Evolutionary conservation across 2,113 vertebrate species (phyloP).

Genomic region (Thunnus maccoyii): DNA sequence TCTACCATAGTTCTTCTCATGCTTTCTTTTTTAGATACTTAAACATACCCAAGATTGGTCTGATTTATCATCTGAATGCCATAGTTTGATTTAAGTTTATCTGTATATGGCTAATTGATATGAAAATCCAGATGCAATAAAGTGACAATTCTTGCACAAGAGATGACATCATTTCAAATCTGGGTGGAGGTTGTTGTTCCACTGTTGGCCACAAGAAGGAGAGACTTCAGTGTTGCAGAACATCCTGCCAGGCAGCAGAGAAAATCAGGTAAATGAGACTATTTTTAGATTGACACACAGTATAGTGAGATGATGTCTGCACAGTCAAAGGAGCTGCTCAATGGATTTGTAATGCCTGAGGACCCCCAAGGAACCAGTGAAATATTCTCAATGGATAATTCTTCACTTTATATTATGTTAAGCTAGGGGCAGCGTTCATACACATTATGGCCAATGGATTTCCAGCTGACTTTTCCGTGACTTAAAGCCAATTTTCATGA

Average conservation of each 20-base stretch:
- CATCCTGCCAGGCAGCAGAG: slow-evolving; percentile 2
- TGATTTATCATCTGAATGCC: background rate
- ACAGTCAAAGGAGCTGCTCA: slow-evolving; percentile 38
- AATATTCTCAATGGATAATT: slow-evolving; percentile 1
- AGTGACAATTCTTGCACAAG: slow-evolving; percentile 20
- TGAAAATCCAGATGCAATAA: slow-evolving; percentile 39
- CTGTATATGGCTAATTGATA: background rate
- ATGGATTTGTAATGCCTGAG: slow-evolving; percentile 18
- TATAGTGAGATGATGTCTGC: slow-evolving; percentile 12
- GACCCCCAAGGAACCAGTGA: background rate
- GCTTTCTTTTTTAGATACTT: background rate
- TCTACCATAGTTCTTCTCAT: background rate
- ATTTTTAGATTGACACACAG: slow-evolving; percentile 57
- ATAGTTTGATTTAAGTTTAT: background rate
- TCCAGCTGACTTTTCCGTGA: too few species aligned
- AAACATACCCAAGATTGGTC: background rate
- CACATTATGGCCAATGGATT: too few species aligned
- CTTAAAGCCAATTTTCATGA: too few species aligned
- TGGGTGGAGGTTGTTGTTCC: slow-evolving; percentile 26
- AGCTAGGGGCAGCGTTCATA: background rate
- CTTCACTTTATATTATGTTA: slow-evolving; percentile 17
- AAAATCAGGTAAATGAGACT: slow-evolving; percentile 16
- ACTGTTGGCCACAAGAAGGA: slow-evolving; percentile 38
- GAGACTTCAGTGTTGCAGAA: background rate
- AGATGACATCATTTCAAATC: slow-evolving; percentile 48